Evolutionary conservation across 2,797 vertebrate genomes (phyloP), one percentile per base, ranked within the genome.

Genomic region (Epinephelus malabaricus): DNA sequence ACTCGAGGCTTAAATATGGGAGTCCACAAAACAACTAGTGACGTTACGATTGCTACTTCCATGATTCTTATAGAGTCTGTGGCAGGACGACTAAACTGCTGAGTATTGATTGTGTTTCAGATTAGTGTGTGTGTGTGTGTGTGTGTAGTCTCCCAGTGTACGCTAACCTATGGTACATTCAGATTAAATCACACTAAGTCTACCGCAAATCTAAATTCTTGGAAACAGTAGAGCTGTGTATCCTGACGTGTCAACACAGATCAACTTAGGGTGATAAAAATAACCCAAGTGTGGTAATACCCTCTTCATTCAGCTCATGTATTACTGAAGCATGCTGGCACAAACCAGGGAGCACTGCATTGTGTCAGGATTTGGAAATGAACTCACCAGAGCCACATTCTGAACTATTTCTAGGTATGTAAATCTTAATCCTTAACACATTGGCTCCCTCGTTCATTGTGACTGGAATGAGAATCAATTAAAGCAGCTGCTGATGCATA

Each of bases 401-500:
- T 27, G 30, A n/a, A 46, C 49, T 5, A 4, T 13, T 54, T 64
- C 45, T 49, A 59, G 53, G 19, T 40, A 18, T 67, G 14, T 15
- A 23, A 45, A 59, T 54, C 27, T 50, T n/a, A 49, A 43, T 51
- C 14, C 27, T 30, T 5, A 55, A 50, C 18, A 54, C 15, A 34
- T 17, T n/a, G 18, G 25, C 38, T n/a, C 15, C 74, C 17, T 2
- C 3, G 3, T 8, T 47, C 53, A 54, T 43, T 60, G 65, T 62
- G 55, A 62, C 55, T 56, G 61, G 60, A 77, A 78, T 64, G 8
- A 69, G 40, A 80, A 73, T 76, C 58, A 60, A 51, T 64, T 23
- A 54, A 23, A 75, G 58, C 78, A 78, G 70, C 66, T 63, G 70
- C 50, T 53, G 66, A 63, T 74, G 46, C 67, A 81, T 72, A 78